A percentile compares a stretch with the other conserved stretches of the same genome.
phyloP scores from a whole-genome alignment of 2,113 vertebrate species.

The Tyrannus savana region DNA sequence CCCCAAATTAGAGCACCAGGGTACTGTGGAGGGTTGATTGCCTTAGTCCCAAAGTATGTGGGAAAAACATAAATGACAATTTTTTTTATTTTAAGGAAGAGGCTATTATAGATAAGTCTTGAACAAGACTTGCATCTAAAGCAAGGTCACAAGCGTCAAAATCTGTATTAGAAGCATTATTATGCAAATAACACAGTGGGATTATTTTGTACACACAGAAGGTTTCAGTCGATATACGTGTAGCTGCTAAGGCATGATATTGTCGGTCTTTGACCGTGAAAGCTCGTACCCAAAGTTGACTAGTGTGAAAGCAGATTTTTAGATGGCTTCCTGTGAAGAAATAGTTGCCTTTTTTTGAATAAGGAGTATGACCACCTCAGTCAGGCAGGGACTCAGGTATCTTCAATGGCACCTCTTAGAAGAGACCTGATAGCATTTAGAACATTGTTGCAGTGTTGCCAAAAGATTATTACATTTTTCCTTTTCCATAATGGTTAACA shows the following conservation, averaged over 20 bases:
- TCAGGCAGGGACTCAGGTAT: neutral
- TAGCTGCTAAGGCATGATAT: neutral
- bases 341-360: neutral
- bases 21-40: neutral
- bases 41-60: neutral
- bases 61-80: neutral
- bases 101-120: neutral
- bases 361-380: neutral
- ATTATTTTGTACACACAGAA: neutral
- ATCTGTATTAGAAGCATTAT: neutral
- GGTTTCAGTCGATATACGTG: fast-evolving
- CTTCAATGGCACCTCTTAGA: neutral
- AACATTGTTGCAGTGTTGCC: neutral
- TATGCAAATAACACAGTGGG: neutral
- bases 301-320: neutral
- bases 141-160: neutral
- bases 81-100: neutral
- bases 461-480: neutral
- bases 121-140: neutral
- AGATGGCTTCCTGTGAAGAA: neutral
- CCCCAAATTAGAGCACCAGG: neutral
- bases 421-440: neutral
- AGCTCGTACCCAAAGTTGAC: neutral
- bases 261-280: neutral
- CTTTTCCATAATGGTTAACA: neutral